Base-by-base conservation (phyloP, 2,113 vertebrate species). In the Tylochromis polylepis region DNA sequence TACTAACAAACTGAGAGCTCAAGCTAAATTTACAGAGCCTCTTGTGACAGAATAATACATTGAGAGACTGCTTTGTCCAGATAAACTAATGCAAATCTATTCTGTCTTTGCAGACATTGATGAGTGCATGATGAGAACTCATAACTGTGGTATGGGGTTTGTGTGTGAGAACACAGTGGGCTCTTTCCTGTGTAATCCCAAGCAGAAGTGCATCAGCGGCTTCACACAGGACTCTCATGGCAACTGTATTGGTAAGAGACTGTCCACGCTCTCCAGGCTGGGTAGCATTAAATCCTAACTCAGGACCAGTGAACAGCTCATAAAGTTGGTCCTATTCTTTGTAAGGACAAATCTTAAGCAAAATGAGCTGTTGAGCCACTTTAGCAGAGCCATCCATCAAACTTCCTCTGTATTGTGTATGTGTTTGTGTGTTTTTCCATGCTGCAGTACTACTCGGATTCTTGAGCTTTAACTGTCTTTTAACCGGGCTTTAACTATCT, bases 161-260 rank as follows among this genome's bases (percentile, higher is more conserved):
- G 79, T 94, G 38, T 99, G 98, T 91, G 96, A 97, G 93, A 99
- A 99, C 92, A 98, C 97, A 0, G 85, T 94, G 53, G 98, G 98
- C 2, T 98, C 98, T 0, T 99, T 98, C 95, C 95, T 92, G 88
- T 99, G 98, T 80, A 96, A 95, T 79, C 91, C 96, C 1, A 97
- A 96, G 88, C 96, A 97, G 4, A 96, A 96, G 89, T 99, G 98
- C 89, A 95, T 98, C 94, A 96, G 96, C 1, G 98, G 98, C 2
- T 99, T 99, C 94, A 95, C 97, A 29, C 97, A 97, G 81, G 97
- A 99, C 91, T 95, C 96, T 0, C 97, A 98, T 59, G 97, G 98
- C 34, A 98, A 98, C 94, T 99, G 98, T 6, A 96, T 98, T 2
- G 98, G 98, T 99, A 91, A 97, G 97, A 87, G 9, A 82, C 12